Percentiles rank a stretch among this genome's conserved stretches.
Conservation (phyloP, 2,888 invertebrate genomes). For the Dynastes tityus region DNA sequence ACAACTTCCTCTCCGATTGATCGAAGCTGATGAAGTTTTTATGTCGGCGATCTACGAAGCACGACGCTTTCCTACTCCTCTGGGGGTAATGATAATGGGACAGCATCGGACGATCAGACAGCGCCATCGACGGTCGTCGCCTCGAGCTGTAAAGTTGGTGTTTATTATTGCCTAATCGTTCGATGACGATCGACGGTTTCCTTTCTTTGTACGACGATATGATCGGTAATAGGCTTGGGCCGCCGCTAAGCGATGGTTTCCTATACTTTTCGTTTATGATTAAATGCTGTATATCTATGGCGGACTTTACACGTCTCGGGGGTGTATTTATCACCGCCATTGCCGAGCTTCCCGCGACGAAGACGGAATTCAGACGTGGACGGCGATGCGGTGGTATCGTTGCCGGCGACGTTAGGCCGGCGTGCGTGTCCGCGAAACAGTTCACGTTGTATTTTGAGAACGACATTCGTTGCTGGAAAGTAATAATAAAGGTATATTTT, state of each 20-base stretch:
- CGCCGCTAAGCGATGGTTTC: conserved; percentile 56
- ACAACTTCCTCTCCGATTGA: conserved; percentile 63
- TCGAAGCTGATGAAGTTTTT: conserved; percentile 69
- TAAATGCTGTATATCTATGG: conserved; percentile 87
- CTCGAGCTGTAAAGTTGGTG: conserved; percentile 53
- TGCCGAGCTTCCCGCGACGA: conserved; percentile 81
- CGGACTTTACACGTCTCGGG: conserved; percentile 86
- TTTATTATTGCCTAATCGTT: conserved; percentile 52
- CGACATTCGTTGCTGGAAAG: conserved; percentile 79
- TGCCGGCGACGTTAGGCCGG: conserved; percentile 66
- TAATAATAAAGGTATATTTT: conserved; percentile 48
- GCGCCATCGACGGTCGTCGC: conserved; percentile 65
- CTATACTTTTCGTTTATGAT: conserved; percentile 68
- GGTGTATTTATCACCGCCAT: conserved; percentile 81
- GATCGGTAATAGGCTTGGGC: conserved; percentile 67
- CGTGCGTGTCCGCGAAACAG: conserved; percentile 73
- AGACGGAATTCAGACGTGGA: conserved; percentile 88
- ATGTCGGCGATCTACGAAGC: conserved; percentile 64
- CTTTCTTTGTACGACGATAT: conserved; percentile 60
- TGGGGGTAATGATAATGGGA: conserved; percentile 59
- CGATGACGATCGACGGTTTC: conserved; percentile 62
- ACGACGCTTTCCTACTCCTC: conserved; percentile 65
- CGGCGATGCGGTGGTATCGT: conserved; percentile 60
- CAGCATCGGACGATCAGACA: conserved; percentile 63
- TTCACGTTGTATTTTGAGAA: conserved; percentile 80